Conservation (phyloP, 2,797 vertebrate species). For the Sebastes variabilis region DNA sequence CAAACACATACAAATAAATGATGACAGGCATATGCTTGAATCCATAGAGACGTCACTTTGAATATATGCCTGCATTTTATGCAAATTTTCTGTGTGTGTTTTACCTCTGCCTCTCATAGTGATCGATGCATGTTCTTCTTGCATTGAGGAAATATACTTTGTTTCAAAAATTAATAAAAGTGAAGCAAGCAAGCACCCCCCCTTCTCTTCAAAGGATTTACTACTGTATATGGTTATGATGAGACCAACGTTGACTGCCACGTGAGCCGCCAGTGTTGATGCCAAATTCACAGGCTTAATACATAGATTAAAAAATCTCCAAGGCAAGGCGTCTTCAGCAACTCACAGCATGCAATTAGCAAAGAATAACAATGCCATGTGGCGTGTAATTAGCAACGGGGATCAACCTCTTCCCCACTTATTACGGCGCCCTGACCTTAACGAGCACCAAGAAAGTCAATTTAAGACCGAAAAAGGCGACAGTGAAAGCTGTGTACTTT, state of each 20-base stretch:
- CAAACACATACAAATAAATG: conserved; percentile 4
- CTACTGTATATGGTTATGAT: not conserved
- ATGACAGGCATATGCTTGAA: conserved; percentile 12
- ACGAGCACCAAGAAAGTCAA: conserved; percentile 65
- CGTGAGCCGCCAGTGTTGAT: conserved; percentile 27
- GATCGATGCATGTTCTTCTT: not conserved
- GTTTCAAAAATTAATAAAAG: conserved; percentile 22
- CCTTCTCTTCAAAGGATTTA: conserved; percentile 1
- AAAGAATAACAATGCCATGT: conserved; percentile 78
- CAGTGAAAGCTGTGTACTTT: conserved; percentile 20
- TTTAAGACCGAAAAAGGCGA: conserved; percentile 40
- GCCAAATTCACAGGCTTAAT: conserved; percentile 58
- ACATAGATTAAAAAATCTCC: conserved; percentile 66
- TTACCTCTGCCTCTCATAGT: not conserved
- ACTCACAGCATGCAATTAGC: conserved; percentile 74
- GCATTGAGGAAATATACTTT: not conserved
- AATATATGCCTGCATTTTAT: conserved; percentile 5
- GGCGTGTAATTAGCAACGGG: conserved; percentile 74
- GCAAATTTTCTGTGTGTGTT: not conserved
- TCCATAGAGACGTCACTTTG: not conserved
- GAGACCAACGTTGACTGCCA: conserved; percentile 14
- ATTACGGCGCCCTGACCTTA: conserved; percentile 66
- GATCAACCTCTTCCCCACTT: conserved; percentile 68
- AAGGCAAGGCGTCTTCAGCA: conserved; percentile 53
- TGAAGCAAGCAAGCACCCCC: not conserved